Evolutionary conservation across 1,140 invertebrate genomes (phyloP).

Genomic region (Drosophila guanche): DNA sequence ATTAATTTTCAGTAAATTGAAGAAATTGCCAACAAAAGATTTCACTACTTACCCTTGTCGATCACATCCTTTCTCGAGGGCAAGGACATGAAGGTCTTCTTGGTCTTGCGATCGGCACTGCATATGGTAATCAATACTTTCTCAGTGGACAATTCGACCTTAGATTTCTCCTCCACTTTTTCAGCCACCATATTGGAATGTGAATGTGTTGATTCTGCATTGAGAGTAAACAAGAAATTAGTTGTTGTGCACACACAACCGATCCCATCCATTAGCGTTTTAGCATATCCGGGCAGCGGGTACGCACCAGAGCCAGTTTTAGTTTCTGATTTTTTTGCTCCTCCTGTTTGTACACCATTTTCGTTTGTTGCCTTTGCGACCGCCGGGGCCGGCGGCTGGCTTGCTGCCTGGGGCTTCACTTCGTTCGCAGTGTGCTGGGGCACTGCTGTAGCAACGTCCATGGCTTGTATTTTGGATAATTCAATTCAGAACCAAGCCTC

Average conservation of each 20-base stretch:
- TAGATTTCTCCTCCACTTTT: slow-evolving; percentile 49
- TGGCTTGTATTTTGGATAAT: slow-evolving; percentile 52
- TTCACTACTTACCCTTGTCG: slow-evolving; percentile 59
- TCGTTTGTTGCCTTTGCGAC: slow-evolving; percentile 54
- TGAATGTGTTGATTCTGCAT: slow-evolving; percentile 48
- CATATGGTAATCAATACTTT: slow-evolving; percentile 77
- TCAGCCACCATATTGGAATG: slow-evolving; percentile 48
- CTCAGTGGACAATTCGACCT: slow-evolving; percentile 47
- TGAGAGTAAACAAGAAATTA: slow-evolving; percentile 5
- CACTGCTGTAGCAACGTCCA: slow-evolving; percentile 50
- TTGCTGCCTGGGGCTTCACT: slow-evolving; percentile 34
- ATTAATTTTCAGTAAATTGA: slow-evolving; percentile 1
- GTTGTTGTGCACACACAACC: slow-evolving; percentile 6
- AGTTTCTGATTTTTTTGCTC: slow-evolving; percentile 65
- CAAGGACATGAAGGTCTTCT: slow-evolving; percentile 73
- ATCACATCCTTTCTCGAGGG: slow-evolving; percentile 70
- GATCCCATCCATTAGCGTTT: background rate
- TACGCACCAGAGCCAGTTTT: slow-evolving; percentile 43
- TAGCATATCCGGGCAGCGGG: background rate
- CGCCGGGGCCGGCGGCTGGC: slow-evolving; percentile 50
- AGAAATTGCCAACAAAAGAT: background rate
- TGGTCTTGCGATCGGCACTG: slow-evolving; percentile 69
- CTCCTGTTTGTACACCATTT: slow-evolving; percentile 78
- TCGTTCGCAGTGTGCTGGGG: slow-evolving; percentile 43
- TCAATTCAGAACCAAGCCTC: slow-evolving; percentile 43